Percentiles rank a stretch among this genome's conserved stretches.
These are phyloP conservation scores for Microcebus jonahi DNA, from an alignment of 2,113 vertebrate species.

Conservation along the genomic window DNA sequence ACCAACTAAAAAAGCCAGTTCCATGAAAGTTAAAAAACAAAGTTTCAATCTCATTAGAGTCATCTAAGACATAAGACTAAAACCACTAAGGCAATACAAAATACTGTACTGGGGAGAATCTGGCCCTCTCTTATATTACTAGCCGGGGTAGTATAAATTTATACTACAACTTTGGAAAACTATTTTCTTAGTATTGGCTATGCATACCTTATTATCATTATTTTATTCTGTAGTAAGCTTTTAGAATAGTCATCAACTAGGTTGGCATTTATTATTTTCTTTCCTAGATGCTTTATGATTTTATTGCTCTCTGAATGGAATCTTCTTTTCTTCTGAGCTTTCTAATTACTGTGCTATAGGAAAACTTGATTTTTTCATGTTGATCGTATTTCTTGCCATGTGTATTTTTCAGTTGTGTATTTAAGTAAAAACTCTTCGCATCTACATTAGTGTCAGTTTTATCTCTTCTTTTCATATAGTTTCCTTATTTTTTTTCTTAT, in stretches of 20 bases:
- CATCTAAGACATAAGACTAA: constrained; percentile 7
- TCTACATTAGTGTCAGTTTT: background rate
- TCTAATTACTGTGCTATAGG: background rate
- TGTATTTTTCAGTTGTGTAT: background rate
- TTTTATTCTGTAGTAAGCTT: background rate
- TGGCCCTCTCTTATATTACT: background rate
- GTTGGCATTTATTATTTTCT: background rate
- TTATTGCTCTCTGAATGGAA: background rate
- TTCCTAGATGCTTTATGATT: background rate
- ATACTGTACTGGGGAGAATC: background rate
- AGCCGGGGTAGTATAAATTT: too few species aligned
- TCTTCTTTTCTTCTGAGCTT: background rate
- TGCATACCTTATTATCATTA: background rate
- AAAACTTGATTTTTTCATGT: background rate
- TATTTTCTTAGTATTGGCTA: too few species aligned
- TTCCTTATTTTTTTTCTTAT: background rate
- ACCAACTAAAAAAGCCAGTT: background rate
- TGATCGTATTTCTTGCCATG: background rate
- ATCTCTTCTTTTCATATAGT: background rate
- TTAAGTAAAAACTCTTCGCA: background rate
- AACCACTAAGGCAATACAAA: background rate
- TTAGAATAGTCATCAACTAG: background rate
- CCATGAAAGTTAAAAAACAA: background rate
- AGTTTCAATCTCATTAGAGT: background rate
- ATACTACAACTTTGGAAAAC: background rate